Conservation (phyloP, 2,888 invertebrate genomes). For the Pandemis heparana region DNA sequence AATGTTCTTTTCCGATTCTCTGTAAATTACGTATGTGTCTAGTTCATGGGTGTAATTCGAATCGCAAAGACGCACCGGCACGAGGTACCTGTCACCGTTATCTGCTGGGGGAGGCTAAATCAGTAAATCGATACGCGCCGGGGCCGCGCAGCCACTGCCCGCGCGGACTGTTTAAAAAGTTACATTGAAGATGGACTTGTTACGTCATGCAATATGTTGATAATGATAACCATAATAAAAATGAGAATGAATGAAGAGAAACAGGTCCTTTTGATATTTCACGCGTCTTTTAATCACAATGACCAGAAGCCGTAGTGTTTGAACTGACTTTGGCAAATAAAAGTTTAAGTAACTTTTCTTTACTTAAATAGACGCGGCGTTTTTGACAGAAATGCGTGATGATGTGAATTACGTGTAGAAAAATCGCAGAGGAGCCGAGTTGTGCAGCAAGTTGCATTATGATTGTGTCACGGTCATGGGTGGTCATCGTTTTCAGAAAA, state of each 20-base stretch:
- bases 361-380: too few relatives aligned
- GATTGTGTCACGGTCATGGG: not conserved
- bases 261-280: too few relatives aligned
- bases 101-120: conserved; percentile 79
- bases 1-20: not conserved
- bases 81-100: conserved; percentile 71
- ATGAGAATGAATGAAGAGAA: too few relatives aligned
- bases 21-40: not conserved
- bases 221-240: not conserved
- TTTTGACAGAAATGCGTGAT: too few relatives aligned
- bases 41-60: conserved; percentile 22
- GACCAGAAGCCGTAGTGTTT: too few relatives aligned
- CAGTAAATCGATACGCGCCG: conserved; percentile 80
- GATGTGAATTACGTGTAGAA: too few relatives aligned
- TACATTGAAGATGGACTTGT: conserved; percentile 10
- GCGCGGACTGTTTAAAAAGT: conserved; percentile 51
- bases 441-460: too few relatives aligned
- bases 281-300: too few relatives aligned
- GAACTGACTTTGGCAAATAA: too few relatives aligned
- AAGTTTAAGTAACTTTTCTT: too few relatives aligned
- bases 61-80: conserved; percentile 31
- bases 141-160: conserved; percentile 51
- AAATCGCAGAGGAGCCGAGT: too few relatives aligned
- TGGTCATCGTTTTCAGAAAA: not conserved
- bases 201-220: not conserved